Percentiles rank a stretch among this genome's conserved stretches.
Evolutionary conservation across 2,888 invertebrate species (phyloP).

Genomic region (Lithodes maja): DNA sequence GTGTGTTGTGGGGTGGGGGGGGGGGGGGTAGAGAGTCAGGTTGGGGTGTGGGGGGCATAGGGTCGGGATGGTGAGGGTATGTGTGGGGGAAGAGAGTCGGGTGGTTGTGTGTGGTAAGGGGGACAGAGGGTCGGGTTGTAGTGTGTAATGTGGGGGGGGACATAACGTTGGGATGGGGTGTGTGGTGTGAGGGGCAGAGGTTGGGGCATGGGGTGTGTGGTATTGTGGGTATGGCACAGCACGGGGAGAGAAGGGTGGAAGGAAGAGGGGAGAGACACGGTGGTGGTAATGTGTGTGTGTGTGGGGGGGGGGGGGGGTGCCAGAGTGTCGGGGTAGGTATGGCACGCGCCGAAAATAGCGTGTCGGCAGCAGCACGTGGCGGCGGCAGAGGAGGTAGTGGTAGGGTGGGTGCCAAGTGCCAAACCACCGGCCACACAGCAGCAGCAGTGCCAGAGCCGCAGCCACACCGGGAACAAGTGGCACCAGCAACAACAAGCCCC

Average conservation of each 20-base stretch:
- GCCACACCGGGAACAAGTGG: slow-evolving; percentile 59
- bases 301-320: not conserved
- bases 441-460: slow-evolving; percentile 45
- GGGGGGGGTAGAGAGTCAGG: not conserved
- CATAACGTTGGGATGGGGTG: not conserved
- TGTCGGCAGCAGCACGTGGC: slow-evolving; percentile 63
- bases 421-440: slow-evolving; percentile 66
- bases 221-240: not conserved
- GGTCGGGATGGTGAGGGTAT: not conserved
- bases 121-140: not conserved
- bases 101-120: not conserved
- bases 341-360: slow-evolving; percentile 55
- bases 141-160: not conserved
- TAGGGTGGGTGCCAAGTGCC: slow-evolving; percentile 35
- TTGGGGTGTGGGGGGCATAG: not conserved
- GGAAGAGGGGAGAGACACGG: not conserved
- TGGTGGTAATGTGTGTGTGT: not conserved
- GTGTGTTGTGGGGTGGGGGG: not conserved
- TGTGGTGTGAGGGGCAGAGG: not conserved
- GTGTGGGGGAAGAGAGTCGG: not conserved
- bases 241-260: not conserved
- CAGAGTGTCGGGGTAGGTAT: not conserved
- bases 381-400: not conserved
- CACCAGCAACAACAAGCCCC: slow-evolving; percentile 26
- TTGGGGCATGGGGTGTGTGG: not conserved